Evolutionary conservation across 2,888 invertebrate species (phyloP), one percentile per base, ranked within the genome.

Genomic region (Eupithecia inturbata): DNA sequence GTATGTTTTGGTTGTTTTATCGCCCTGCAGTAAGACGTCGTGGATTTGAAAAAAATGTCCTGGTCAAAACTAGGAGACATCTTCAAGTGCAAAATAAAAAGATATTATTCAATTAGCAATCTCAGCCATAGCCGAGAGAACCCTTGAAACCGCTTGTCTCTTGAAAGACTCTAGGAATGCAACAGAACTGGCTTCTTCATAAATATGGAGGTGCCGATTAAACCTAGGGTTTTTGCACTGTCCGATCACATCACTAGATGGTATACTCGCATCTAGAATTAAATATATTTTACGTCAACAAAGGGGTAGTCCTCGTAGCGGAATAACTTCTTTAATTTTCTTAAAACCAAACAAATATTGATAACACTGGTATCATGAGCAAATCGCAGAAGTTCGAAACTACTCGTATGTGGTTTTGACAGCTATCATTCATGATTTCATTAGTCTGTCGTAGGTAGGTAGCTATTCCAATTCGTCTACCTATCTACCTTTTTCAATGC

Each of bases 171-270:
- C 87, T 88, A 92, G 91, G 92, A 94, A 94, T 93, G 93, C 89
- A 87, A 87, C 87, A 84, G 78, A 83, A 86, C 91, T 84, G 77
- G 79, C 84, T 76, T 84, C 87, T 90, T 91, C 89, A 92, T 92
- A 93, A 92, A 93, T 93, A 93, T 93, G 92, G 89, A 92, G 88
- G 82, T 87, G 84, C 87, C 86, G 89, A 91, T 92, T 92, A 91
- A 91, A 90, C 87, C 85, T 84, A 82, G 67, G 79, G 86, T 89
- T 91, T 92, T 91, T 91, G 84, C 86, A 77, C 81, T 82, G 78
- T 73, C 63, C n/a, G 33, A 76, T 77, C 66, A 53, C 70, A 71
- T 53, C 45, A 67, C 72, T 72, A 64, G 31, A 31, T 31, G 31
- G 31, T 31, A 31, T 31, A 31, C 31, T 31, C 31, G 2, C 31